phyloP scores from a whole-genome alignment of 2,888 invertebrate species.

The Orgyia antiqua region DNA sequence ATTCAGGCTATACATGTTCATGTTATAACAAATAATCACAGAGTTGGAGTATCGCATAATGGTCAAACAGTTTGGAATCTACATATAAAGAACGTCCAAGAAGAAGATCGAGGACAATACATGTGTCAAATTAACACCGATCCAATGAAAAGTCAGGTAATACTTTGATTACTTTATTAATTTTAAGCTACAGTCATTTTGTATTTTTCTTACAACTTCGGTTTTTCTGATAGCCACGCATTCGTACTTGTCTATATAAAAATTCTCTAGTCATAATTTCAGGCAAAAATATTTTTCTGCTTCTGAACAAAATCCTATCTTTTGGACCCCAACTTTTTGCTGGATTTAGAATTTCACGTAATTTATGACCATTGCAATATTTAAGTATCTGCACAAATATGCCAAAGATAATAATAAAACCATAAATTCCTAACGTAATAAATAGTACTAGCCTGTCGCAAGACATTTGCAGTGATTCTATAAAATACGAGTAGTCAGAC shows the following conservation, averaged over 20 bases:
- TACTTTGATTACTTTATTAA: constrained; percentile 27
- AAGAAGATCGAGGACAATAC: constrained; percentile 93
- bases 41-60: constrained; percentile 90
- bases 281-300: constrained; percentile 67
- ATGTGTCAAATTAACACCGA: constrained; percentile 97
- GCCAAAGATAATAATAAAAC: constrained; percentile 36
- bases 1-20: constrained; percentile 95
- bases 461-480: constrained; percentile 24
- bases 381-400: constrained; percentile 33
- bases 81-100: constrained; percentile 90
- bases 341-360: constrained; percentile 35
- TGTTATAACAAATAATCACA: constrained; percentile 94
- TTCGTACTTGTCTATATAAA: constrained; percentile 64
- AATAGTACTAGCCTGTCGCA: constrained; percentile 39
- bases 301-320: constrained; percentile 51
- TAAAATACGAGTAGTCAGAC: constrained; percentile 31
- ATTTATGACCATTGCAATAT: constrained; percentile 23
- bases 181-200: constrained; percentile 43
- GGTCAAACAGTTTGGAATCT: constrained; percentile 94
- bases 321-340: constrained; percentile 55
- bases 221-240: constrained; percentile 46
- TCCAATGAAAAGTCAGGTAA: constrained; percentile 95
- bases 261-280: constrained; percentile 74
- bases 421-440: constrained; percentile 37
- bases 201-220: constrained; percentile 5